A percentile compares a stretch with the other conserved stretches of the same genome.
phyloP scores from a whole-genome alignment of 2,797 vertebrate species.

The Trachops cirrhosus region DNA sequence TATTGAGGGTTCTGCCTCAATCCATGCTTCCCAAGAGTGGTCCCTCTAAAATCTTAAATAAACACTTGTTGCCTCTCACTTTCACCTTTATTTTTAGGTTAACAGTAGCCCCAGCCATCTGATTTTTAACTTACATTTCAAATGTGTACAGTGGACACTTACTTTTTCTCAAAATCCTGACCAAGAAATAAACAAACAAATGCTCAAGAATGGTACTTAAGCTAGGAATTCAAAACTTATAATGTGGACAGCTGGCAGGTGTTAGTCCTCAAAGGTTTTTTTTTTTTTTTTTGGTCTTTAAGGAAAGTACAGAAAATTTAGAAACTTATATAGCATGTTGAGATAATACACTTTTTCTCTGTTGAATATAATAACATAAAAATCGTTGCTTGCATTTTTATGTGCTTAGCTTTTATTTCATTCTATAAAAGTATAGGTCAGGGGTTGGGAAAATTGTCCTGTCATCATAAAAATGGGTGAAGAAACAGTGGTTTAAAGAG shows the following conservation, averaged over 20 bases:
- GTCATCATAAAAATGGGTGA: background rate
- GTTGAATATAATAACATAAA: background rate
- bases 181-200: background rate
- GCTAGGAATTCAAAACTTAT: rapidly evolving
- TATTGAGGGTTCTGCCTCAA: background rate
- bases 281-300: background rate
- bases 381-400: background rate
- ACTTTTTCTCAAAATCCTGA: background rate
- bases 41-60: background rate
- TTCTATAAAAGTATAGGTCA: background rate
- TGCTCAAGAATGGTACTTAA: background rate
- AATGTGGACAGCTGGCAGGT: background rate
- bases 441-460: background rate
- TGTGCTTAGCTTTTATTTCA: background rate
- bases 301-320: background rate
- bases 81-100: background rate
- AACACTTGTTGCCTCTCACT: background rate
- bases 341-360: background rate
- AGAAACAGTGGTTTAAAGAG: background rate
- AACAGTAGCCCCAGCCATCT: background rate
- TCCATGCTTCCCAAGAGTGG: too few species aligned
- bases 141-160: background rate
- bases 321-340: background rate
- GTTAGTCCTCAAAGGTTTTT: background rate
- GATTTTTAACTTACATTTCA: background rate